These are phyloP conservation scores for Acinonyx jubatus DNA, from an alignment of 2,113 vertebrate species.

Conservation along the genomic window DNA sequence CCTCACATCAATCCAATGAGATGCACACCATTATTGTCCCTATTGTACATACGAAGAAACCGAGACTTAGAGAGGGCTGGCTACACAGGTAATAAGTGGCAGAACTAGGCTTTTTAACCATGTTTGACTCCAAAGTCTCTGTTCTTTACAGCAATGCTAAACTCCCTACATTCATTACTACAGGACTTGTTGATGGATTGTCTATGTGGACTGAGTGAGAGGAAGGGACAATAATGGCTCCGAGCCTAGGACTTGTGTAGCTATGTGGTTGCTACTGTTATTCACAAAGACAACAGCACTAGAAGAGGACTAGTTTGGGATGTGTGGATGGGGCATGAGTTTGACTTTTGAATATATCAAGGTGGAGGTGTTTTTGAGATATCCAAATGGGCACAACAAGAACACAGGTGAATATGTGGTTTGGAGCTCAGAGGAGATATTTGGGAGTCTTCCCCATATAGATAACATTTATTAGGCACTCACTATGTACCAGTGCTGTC, in stretches of 20 bases:
- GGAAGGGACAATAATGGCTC: not conserved
- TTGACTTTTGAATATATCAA: not conserved
- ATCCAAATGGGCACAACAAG: not conserved
- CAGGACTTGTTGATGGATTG: not conserved
- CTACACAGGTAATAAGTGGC: not conserved
- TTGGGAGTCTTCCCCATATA: slow-evolving; percentile 5
- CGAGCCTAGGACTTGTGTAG: not conserved
- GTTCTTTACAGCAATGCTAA: not conserved
- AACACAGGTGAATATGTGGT: not conserved
- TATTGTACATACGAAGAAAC: not conserved
- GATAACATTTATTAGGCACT: not conserved
- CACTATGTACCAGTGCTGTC: not conserved
- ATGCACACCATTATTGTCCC: not conserved
- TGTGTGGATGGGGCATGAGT: not conserved
- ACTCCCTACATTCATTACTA: not conserved
- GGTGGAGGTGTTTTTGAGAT: not conserved
- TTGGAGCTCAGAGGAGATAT: not conserved
- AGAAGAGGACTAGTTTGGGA: not conserved
- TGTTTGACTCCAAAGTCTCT: not conserved
- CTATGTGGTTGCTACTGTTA: not conserved
- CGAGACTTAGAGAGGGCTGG: not conserved
- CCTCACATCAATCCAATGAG: not conserved
- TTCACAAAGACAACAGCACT: not conserved
- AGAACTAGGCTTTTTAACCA: slow-evolving; percentile 10
- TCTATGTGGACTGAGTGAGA: not conserved